These are phyloP conservation scores for Camponotus vicinus DNA, from an alignment of 1,140 invertebrate species.

Conservation along the genomic window DNA sequence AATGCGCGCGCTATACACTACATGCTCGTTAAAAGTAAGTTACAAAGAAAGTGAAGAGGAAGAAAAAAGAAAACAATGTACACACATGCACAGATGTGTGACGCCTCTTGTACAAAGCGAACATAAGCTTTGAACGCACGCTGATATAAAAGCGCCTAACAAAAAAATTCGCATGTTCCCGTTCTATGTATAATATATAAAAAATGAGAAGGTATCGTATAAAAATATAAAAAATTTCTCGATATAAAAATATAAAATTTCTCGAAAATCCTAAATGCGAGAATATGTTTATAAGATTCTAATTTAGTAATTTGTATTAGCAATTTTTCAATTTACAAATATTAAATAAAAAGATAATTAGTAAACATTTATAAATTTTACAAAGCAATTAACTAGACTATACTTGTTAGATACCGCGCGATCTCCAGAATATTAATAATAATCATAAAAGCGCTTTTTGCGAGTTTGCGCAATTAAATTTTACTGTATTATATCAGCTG, in stretches of 20 bases:
- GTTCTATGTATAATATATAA: not conserved
- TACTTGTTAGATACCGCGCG: not conserved
- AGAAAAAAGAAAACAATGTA: constrained; percentile 60
- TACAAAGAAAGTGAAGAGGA: constrained; percentile 33
- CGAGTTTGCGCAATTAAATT: constrained; percentile 12
- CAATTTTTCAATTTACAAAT: not conserved
- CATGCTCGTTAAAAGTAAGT: constrained; percentile 56
- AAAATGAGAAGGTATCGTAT: not conserved
- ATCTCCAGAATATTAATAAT: constrained; percentile 38
- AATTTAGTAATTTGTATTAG: constrained; percentile 20
- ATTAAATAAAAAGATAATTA: not conserved
- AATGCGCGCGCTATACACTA: constrained; percentile 71
- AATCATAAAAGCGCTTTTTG: not conserved
- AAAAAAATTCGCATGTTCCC: constrained; percentile 44
- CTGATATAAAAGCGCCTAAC: constrained; percentile 27
- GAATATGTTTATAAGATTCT: not conserved
- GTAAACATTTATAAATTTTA: constrained; percentile 1
- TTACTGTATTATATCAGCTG: constrained; percentile 12
- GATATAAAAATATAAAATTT: constrained; percentile 28
- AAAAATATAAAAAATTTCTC: not conserved
- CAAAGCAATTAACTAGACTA: constrained; percentile 3
- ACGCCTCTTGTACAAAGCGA: constrained; percentile 33
- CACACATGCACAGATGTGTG: constrained; percentile 48
- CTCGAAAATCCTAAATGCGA: constrained; percentile 10
- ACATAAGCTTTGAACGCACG: constrained; percentile 67